Evolutionary conservation across 2,113 vertebrate genomes (phyloP), one percentile per base, ranked within the genome.

Genomic region (Tylochromis polylepis): DNA sequence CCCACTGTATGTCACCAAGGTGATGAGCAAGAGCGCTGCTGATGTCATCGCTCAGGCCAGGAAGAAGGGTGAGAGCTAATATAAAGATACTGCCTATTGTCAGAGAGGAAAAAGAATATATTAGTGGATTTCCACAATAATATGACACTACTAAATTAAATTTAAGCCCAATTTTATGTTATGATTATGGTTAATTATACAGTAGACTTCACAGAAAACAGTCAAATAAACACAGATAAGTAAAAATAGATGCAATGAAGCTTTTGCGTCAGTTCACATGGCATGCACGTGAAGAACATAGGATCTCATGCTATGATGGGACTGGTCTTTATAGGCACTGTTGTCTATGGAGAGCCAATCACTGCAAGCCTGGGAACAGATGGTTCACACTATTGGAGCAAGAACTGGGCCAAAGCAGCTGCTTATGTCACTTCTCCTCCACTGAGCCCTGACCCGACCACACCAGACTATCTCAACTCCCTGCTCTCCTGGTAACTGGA

Each of bases 381-480:
- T 2, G 98, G 99, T 3, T 99, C 98, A 9, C 98, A 99, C 94
- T 99, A 99, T 51, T 99, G 99, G 99, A 99, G 98, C 96, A 99
- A 99, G 96, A 99, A 99, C 89, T 99, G 99, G 99, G 98, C 98
- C 81, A 99, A 99, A 94, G 98, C 99, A 0, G 99, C 99, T 1
- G 98, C 99, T 82, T 99, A 97, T n/a, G 97, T 99, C 87, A 99
- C 98, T 27, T 99, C 98, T 6, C 99, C 99, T 1, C 98, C 99
- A 0, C 96, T 99, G 94, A 99, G 98, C 91, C 98, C 98, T 1
- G 99, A 99, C 95, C 98, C 98, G 0, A 98, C 98, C 93, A 99
- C 98, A 41, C 98, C 98, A 5, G 99, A 99, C 95, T 99, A 99
- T 87, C 98, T 99, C 93, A 99, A 97, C 97, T 99, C 99, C 0